Percentiles rank a stretch among this genome's conserved stretches.
Evolutionary conservation across 2,113 vertebrate species (phyloP).

Genomic region (Cercocebus atys): DNA sequence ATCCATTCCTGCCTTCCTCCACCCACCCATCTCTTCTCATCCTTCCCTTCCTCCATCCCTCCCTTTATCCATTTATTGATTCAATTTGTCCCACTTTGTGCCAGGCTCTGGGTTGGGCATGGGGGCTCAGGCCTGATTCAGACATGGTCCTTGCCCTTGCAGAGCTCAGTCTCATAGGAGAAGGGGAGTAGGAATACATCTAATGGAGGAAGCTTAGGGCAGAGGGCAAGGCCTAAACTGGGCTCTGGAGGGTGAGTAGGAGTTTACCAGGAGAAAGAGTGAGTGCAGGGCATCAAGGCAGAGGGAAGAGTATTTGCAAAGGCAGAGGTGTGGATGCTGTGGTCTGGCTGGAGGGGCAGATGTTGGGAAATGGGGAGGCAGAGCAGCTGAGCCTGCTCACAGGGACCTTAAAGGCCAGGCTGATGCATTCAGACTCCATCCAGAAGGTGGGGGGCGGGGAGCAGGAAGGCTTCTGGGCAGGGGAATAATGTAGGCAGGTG

Average conservation of each 20-base stretch:
- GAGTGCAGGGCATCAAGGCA: neutral
- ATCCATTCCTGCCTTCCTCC: neutral
- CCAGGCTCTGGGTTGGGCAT: neutral
- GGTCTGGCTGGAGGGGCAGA: neutral
- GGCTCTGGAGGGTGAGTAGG: neutral
- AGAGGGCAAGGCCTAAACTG: neutral
- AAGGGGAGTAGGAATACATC: neutral
- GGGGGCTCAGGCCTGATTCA: neutral
- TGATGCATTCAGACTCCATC: neutral
- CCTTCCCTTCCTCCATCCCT: neutral
- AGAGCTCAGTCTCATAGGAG: neutral
- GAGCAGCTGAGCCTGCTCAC: neutral
- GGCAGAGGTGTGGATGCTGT: neutral
- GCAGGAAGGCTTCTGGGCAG: neutral
- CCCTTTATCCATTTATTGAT: neutral
- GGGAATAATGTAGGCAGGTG: neutral
- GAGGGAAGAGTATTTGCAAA: neutral
- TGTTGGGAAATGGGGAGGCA: slow-evolving; percentile 18
- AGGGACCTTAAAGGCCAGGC: neutral
- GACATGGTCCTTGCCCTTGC: neutral
- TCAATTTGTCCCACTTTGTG: neutral
- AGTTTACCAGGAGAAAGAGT: neutral
- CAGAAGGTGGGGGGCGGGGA: neutral
- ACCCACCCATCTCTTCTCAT: neutral
- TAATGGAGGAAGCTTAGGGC: neutral